Conservation (phyloP, 2,113 vertebrate genomes). For the Heloderma charlesbogerti region DNA sequence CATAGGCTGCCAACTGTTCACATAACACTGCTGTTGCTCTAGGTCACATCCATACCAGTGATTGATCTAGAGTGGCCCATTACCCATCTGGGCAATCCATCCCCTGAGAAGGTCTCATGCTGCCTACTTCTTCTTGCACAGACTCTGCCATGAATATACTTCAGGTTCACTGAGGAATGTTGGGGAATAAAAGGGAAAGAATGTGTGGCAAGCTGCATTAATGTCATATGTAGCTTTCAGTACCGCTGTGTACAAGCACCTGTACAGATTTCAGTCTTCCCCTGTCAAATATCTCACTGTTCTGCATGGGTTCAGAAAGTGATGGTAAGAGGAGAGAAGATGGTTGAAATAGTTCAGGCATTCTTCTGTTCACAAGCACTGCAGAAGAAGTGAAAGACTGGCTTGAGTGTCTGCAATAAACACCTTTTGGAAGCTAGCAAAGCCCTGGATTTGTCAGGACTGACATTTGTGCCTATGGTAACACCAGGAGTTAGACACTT, state of each 20-base stretch:
- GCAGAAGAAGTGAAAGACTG: neutral
- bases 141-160: neutral
- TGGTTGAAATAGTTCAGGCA: neutral
- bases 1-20: conserved; percentile 24
- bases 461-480: neutral
- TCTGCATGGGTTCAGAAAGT: neutral
- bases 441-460: neutral
- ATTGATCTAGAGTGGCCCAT: conserved; percentile 16
- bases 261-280: neutral
- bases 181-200: neutral
- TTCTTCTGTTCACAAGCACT: neutral
- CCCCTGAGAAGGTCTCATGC: neutral
- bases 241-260: neutral
- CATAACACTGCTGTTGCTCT: conserved; percentile 15
- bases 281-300: neutral
- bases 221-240: neutral
- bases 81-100: neutral
- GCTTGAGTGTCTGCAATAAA: neutral
- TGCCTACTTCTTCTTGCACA: conserved; percentile 10
- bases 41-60: conserved; percentile 2
- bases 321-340: neutral
- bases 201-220: neutral
- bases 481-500: neutral
- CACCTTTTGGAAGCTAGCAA: neutral
- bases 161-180: neutral